Percentiles rank a stretch among this genome's conserved stretches.
Conservation (phyloP, 2,888 invertebrate genomes). For the Sphaerophoria rueppellii region DNA sequence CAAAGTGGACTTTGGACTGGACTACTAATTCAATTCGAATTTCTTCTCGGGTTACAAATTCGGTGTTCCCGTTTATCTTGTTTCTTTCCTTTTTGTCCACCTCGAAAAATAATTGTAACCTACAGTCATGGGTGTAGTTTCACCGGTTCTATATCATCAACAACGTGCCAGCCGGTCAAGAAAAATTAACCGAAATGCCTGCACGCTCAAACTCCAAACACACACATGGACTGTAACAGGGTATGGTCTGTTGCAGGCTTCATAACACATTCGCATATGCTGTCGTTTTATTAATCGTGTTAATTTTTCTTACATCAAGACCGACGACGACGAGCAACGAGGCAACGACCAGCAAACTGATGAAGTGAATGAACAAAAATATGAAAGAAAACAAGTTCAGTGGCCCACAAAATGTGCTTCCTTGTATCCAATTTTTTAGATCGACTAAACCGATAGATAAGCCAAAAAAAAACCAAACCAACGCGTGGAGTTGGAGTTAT, state of each 20-base stretch:
- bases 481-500: not conserved
- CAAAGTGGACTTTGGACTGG: not conserved
- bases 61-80: conserved; percentile 20
- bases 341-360: not conserved
- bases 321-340: not conserved
- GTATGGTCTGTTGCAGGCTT: conserved; percentile 1
- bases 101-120: not conserved
- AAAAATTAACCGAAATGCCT: conserved; percentile 58
- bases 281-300: conserved; percentile 42
- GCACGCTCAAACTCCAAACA: not conserved
- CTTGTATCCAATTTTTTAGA: conserved; percentile 25
- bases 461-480: not conserved
- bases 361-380: not conserved
- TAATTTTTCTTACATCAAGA: conserved; percentile 31
- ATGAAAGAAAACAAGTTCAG: conserved; percentile 55
- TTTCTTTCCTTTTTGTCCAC: not conserved
- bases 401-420: conserved; percentile 62
- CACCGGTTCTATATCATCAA: conserved; percentile 41
- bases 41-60: conserved; percentile 28
- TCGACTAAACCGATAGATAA: not conserved
- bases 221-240: conserved; percentile 1
- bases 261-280: conserved; percentile 14
- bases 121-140: conserved; percentile 1
- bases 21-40: not conserved
- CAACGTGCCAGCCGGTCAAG: conserved; percentile 45